These are phyloP conservation scores for Bradypodion ventrale DNA, from an alignment of 2,797 vertebrate species.

Conservation along the genomic window DNA sequence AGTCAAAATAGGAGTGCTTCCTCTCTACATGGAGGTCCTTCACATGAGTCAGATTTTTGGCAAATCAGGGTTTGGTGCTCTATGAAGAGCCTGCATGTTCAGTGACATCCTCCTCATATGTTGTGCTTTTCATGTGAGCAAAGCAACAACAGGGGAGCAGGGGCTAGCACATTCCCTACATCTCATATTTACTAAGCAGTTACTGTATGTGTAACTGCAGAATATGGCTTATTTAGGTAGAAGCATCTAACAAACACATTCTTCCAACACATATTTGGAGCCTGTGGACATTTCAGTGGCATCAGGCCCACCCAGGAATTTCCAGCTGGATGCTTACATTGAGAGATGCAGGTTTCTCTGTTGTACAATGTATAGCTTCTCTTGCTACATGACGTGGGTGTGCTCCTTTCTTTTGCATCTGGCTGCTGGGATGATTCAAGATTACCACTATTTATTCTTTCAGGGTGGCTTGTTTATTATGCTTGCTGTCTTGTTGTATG, in stretches of 20 bases:
- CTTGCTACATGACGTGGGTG: slow-evolving; percentile 5
- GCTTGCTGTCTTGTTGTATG: neutral
- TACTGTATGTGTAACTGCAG: neutral
- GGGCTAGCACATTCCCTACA: too few relatives aligned
- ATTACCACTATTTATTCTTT: neutral
- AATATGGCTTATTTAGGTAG: neutral
- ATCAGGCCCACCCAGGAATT: neutral
- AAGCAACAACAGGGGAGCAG: too few relatives aligned
- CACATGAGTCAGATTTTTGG: too few relatives aligned
- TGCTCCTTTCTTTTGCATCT: slow-evolving; percentile 20
- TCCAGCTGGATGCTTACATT: neutral
- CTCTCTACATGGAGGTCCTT: too few relatives aligned
- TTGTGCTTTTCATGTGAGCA: too few relatives aligned
- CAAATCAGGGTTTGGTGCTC: too few relatives aligned
- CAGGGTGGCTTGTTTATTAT: slow-evolving; percentile 12
- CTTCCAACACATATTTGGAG: neutral
- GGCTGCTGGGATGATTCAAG: slow-evolving; percentile 4
- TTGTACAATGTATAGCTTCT: neutral
- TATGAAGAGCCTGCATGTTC: too few relatives aligned
- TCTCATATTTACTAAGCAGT: too few relatives aligned
- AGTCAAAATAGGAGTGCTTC: too few relatives aligned
- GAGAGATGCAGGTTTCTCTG: neutral
- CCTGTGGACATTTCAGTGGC: neutral
- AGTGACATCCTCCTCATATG: too few relatives aligned
- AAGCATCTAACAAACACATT: neutral